Evolutionary conservation across 2,888 invertebrate species (phyloP).

Genomic region (Eledona agricola): DNA sequence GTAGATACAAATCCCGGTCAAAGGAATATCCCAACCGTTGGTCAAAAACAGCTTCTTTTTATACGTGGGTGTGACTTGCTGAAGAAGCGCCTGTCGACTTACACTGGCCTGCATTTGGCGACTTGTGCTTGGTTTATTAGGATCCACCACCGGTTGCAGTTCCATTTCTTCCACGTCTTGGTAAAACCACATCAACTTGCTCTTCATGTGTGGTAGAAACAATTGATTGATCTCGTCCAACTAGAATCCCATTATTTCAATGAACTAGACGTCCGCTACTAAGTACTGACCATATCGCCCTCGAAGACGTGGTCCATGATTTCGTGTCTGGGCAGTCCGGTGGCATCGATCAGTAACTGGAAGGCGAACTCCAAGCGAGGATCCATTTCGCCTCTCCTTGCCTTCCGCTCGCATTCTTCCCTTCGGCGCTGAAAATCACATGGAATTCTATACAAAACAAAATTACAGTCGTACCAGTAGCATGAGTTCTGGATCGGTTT

Average conservation of each 20-base stretch:
- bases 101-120: slow-evolving; percentile 54
- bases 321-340: slow-evolving; percentile 81
- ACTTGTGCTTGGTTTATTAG: slow-evolving; percentile 53
- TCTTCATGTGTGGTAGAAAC: slow-evolving; percentile 85
- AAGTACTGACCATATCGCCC: slow-evolving; percentile 79
- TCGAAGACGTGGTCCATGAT: slow-evolving; percentile 93
- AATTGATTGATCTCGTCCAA: slow-evolving; percentile 88
- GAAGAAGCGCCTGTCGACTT: slow-evolving; percentile 56
- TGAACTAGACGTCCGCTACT: no score
- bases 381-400: slow-evolving; percentile 91
- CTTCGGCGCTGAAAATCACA: slow-evolving; percentile 69
- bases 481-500: slow-evolving; percentile 51
- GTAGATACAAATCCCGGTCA: slow-evolving; percentile 85
- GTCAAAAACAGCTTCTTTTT: slow-evolving; percentile 86
- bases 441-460: slow-evolving; percentile 5
- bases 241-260: slow-evolving; percentile 65
- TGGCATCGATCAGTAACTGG: slow-evolving; percentile 86
- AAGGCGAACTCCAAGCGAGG: slow-evolving; percentile 90
- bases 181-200: slow-evolving; percentile 88
- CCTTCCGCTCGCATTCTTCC: slow-evolving; percentile 93
- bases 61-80: slow-evolving; percentile 57
- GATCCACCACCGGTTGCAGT: slow-evolving; percentile 52
- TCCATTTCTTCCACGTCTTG: slow-evolving; percentile 82
- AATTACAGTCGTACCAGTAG: slow-evolving; percentile 47
- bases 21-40: slow-evolving; percentile 82